Evolutionary conservation across 2,113 vertebrate species (phyloP).

Genomic region (Vanacampus margaritifer): DNA sequence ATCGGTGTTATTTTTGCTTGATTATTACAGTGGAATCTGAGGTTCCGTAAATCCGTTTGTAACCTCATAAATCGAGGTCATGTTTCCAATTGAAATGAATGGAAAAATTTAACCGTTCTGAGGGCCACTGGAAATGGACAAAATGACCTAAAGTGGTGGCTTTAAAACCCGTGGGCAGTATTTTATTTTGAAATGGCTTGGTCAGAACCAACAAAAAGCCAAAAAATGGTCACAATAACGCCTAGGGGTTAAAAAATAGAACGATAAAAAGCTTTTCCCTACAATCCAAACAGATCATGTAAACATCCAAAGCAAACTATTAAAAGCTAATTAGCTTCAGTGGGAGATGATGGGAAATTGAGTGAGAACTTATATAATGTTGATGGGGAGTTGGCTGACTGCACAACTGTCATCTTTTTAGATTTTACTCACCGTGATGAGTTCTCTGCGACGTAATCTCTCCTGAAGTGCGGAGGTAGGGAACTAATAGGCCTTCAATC

Average conservation of each 20-base stretch:
- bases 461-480: slow-evolving; percentile 20
- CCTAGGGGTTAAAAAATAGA: no score
- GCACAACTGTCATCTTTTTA: slow-evolving; percentile 34
- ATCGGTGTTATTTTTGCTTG: no score
- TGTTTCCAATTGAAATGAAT: no score
- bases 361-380: neutral
- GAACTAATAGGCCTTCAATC: slow-evolving; percentile 17
- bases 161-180: no score
- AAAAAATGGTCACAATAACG: no score
- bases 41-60: no score
- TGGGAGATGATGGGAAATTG: neutral
- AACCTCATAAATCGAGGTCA: no score
- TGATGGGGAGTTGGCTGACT: slow-evolving; percentile 15
- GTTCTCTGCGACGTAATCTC: slow-evolving; percentile 36
- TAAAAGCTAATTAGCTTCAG: neutral
- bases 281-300: neutral
- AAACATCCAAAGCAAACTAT: neutral
- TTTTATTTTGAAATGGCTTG: no score
- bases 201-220: no score
- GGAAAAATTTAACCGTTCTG: no score
- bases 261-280: no score
- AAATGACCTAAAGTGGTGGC: neutral
- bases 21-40: no score
- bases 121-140: neutral
- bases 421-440: slow-evolving; percentile 19